Base-by-base conservation (phyloP, 2,797 vertebrate genomes). In the Periophthalmus magnuspinnatus region DNA sequence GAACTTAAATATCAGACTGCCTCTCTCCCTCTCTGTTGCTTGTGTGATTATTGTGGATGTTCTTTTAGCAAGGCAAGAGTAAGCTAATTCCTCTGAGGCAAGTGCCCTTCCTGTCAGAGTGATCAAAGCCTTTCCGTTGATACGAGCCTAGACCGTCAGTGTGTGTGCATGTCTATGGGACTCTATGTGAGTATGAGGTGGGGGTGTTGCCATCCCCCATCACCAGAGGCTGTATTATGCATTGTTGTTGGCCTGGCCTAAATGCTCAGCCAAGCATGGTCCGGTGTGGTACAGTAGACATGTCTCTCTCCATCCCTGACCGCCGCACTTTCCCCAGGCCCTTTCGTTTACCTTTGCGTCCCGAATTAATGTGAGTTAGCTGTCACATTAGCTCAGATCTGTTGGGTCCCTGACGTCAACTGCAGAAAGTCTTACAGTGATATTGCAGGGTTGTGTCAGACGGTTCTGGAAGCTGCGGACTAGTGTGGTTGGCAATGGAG, bases 191-290 rank as follows among this genome's bases (percentile, higher is more conserved):
- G 28, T 64, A 48, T 64, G 62, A 64, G 62, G 63, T 65, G 63
- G 45, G 63, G 45, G 63, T 65, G 45, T 64, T 64, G 61, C 21
- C 21, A 47, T 34, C 59, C 59, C 59, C 61, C 87, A 91, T 89
- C 88, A 91, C 92, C 86, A 82, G 85, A 84, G 89, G 90, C 91
- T 91, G 87, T 90, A 89, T 91, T 92, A 88, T 90, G 91, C 90
- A 91, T 93, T 93, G 91, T 93, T 93, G 92, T 92, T 91, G 85
- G 85, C 88, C 81, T 93, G 92, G 89, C 93, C 93, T 93, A 94
- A 91, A 93, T 94, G 93, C 90, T 93, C 90, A 93, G 22, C 90
- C 90, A 91, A 93, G 93, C 93, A 92, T 93, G 87, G 74, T 80
- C 83, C 86, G 74, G 85, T 86, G 89, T 90, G 86, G 88, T 89